Base-by-base conservation (phyloP, 2,113 vertebrate genomes). In the Eonycteris spelaea region DNA sequence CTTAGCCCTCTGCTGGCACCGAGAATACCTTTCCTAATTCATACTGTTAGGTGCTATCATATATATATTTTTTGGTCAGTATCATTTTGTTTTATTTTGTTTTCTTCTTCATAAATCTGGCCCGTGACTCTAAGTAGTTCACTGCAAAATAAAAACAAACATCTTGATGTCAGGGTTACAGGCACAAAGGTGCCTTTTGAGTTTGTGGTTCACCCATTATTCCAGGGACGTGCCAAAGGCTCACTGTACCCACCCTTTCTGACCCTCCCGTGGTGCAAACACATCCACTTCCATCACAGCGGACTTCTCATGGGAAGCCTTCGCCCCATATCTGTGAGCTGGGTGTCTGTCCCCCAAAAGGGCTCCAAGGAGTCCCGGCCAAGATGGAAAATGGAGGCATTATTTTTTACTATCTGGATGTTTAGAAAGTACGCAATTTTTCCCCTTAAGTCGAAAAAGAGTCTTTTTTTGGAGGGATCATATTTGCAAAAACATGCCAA, bases 241-340 rank as follows among this genome's bases (percentile, higher is more conserved):
- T 40, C 33, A 5, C 21, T 0, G 15, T 28, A 6, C 21, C 8
- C 0, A 0, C 28, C 55, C 51, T 59, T 48, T 13, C 55, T 0
- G 4, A 30, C 48, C 7, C 38, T 24, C 71, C 45, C 12, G 3
- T 0, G 24, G 35, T 1, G 0, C 30, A 63, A 15, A n/a, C 24
- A 4, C 43, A 9, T 4, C 33, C 45, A 87, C 74, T 22, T n/a
- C 35, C 43, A 3, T 3, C 33, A 21, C 1, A 21, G 51, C 5
- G 0, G 8, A 30, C 35, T 53, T 33, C 80, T 85, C 61, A 0
- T 0, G 8, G 35, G 55, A 55, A 7, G 67, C 11, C 11, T 28
- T 24, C 4, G 0, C 18, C 71, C 57, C 16, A 19, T 13, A 33
- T 38, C 43, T 33, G 33, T 3, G 0, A 16, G 19, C 48, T 35